Percentiles rank a stretch among this genome's conserved stretches.
phyloP scores from a whole-genome alignment of 2,113 vertebrate genomes.

The Eidolon helvum region DNA sequence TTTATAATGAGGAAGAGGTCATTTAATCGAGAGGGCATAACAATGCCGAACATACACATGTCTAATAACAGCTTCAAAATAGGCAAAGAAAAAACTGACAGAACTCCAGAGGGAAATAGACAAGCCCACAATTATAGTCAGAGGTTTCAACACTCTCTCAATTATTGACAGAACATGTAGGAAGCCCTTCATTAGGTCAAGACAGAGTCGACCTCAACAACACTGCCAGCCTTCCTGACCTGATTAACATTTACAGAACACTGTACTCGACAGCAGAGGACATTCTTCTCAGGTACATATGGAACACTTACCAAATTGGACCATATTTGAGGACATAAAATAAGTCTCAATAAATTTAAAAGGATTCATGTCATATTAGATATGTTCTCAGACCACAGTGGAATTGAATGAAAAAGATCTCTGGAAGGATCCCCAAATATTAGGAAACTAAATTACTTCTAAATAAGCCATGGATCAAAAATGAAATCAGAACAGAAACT shows the following conservation, averaged over 20 bases:
- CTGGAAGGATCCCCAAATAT: neutral
- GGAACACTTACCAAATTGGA: slow-evolving; percentile 18
- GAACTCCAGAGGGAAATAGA: neutral
- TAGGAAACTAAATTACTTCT: neutral
- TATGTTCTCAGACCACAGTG: neutral
- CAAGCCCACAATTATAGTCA: neutral
- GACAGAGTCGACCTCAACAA: neutral
- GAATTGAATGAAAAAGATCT: neutral
- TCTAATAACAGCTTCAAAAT: neutral
- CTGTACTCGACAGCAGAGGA: neutral
- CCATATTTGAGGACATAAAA: neutral
- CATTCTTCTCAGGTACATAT: neutral
- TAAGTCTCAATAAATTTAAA: neutral
- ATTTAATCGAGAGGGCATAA: neutral
- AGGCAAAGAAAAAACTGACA: neutral
- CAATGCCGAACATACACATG: neutral
- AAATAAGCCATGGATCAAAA: neutral
- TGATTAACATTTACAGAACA: neutral
- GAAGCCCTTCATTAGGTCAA: neutral
- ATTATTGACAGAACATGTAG: neutral
- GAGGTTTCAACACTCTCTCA: neutral
- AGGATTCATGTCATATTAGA: neutral
- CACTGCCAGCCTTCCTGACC: neutral
- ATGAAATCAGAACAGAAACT: neutral
- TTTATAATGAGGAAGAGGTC: neutral